These are phyloP conservation scores for Pseudomugil gertrudae DNA, from an alignment of 2,797 vertebrate species.

Conservation along the genomic window DNA sequence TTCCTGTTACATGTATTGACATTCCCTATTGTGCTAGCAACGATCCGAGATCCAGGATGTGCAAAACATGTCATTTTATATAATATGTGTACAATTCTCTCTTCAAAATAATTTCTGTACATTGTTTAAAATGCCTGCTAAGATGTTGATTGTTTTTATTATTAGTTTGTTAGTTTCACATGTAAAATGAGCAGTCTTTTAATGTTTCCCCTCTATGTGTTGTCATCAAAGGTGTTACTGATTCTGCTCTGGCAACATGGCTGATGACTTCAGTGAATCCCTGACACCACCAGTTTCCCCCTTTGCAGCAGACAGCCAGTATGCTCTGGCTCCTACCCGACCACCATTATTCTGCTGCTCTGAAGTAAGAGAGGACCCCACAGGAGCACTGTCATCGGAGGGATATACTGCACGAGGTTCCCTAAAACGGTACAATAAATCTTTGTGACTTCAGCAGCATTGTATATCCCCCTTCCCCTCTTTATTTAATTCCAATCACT, in stretches of 20 bases:
- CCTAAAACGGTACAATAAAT: conserved; percentile 86
- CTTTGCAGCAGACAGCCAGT: conserved; percentile 81
- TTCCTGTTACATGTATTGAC: neutral
- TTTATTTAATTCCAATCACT: neutral
- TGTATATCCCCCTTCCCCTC: neutral
- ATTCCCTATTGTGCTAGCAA: too few relatives aligned
- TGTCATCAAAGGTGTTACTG: conserved; percentile 18
- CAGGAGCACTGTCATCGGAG: conserved; percentile 79
- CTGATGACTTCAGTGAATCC: conserved; percentile 81
- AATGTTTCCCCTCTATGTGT: neutral
- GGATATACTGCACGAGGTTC: conserved; percentile 88
- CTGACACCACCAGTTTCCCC: conserved; percentile 84
- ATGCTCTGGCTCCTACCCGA: conserved; percentile 71
- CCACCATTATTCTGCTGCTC: conserved; percentile 88
- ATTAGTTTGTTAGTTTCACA: neutral
- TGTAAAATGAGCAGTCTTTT: neutral
- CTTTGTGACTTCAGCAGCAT: conserved; percentile 4
- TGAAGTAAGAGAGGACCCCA: conserved; percentile 76
- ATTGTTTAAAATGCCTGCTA: neutral
- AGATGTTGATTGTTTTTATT: neutral
- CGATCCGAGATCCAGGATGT: too few relatives aligned
- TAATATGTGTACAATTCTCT: neutral
- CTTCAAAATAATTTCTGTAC: neutral
- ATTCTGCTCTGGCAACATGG: conserved; percentile 76
- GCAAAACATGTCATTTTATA: neutral